Evolutionary conservation across 2,113 vertebrate genomes (phyloP).

Genomic region (Archilochus colubris): DNA sequence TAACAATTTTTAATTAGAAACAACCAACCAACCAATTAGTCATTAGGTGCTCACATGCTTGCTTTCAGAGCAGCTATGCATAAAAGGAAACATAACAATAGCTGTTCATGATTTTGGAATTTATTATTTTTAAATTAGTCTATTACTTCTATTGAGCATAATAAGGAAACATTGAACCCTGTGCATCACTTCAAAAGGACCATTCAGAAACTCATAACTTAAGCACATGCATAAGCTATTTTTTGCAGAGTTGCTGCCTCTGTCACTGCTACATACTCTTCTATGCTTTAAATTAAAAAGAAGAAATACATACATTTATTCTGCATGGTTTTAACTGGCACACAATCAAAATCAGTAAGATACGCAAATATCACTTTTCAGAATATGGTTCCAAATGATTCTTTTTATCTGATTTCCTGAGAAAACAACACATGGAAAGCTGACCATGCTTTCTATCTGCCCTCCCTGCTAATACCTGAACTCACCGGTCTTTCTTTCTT

Average conservation of each 20-base stretch:
- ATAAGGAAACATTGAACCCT: background rate
- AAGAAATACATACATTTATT: background rate
- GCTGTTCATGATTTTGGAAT: background rate
- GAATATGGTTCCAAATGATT: background rate
- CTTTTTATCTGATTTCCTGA: background rate
- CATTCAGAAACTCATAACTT: background rate
- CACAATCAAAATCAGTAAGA: background rate
- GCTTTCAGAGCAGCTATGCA: background rate
- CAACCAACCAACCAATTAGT: background rate
- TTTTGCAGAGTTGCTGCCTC: background rate
- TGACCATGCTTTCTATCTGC: background rate
- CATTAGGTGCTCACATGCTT: background rate
- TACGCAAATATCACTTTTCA: background rate
- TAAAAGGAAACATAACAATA: background rate
- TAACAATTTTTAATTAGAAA: background rate
- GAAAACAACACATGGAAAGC: background rate
- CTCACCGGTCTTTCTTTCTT: background rate
- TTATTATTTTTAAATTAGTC: conserved; percentile 13
- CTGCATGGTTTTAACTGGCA: background rate
- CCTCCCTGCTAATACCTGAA: background rate
- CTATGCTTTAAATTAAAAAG: background rate
- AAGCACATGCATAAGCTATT: background rate
- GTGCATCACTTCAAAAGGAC: background rate
- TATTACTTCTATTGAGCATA: background rate
- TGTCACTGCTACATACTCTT: background rate